These are phyloP conservation scores for Mystacides longicornis DNA, from an alignment of 2,888 invertebrate species.

Conservation along the genomic window DNA sequence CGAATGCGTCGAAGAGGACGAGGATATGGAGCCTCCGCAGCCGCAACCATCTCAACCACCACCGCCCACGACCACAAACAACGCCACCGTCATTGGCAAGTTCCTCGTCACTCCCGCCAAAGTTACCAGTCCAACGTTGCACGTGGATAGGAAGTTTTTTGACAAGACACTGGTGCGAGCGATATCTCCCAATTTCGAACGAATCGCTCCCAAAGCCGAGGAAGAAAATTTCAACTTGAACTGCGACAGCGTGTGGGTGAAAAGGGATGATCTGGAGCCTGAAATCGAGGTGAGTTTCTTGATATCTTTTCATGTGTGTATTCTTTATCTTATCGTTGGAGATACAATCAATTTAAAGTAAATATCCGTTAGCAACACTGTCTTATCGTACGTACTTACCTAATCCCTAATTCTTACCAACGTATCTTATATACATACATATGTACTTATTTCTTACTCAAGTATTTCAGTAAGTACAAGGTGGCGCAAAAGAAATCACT, in stretches of 20 bases:
- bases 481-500: too few relatives aligned
- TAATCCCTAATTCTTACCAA: too few relatives aligned
- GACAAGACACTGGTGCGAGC: slow-evolving; percentile 19
- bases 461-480: too few relatives aligned
- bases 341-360: too few relatives aligned
- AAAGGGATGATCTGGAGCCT: slow-evolving; percentile 46
- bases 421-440: too few relatives aligned
- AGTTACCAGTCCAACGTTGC: slow-evolving; percentile 5
- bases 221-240: slow-evolving; percentile 42
- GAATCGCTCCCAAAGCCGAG: not conserved
- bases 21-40: slow-evolving; percentile 55
- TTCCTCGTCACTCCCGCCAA: slow-evolving; percentile 22
- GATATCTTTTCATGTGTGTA: too few relatives aligned
- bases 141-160: slow-evolving; percentile 23
- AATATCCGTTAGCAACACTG: too few relatives aligned
- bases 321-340: too few relatives aligned
- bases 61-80: not conserved
- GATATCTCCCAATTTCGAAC: not conserved
- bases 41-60: too few relatives aligned
- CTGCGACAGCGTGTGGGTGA: slow-evolving; percentile 64
- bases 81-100: slow-evolving; percentile 16
- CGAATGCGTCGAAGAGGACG: slow-evolving; percentile 79
- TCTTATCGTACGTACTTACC: too few relatives aligned
- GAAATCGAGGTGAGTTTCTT: slow-evolving; percentile 35
- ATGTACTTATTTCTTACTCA: too few relatives aligned